Conservation (phyloP, 2,113 vertebrate species). For the Syngnathus scovelli region DNA sequence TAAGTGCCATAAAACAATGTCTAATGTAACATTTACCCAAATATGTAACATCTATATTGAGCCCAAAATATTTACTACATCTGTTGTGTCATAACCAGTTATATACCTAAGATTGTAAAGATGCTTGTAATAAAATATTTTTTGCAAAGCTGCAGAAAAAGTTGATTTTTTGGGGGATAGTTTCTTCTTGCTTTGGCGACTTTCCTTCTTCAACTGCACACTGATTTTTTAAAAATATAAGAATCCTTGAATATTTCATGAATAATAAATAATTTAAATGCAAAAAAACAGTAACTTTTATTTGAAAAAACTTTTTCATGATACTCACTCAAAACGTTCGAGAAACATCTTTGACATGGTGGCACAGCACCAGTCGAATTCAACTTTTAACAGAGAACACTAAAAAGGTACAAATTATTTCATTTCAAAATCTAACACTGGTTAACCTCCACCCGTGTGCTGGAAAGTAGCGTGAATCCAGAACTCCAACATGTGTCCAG, state of each 20-base stretch:
- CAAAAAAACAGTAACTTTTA: neutral
- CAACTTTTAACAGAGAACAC: conserved; percentile 19
- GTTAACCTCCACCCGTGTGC: conserved; percentile 6
- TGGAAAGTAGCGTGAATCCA: neutral
- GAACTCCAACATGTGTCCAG: conserved; percentile 13
- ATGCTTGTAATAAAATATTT: conserved; percentile 62
- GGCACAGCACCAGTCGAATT: conserved; percentile 1
- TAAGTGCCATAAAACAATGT: conserved; percentile 43
- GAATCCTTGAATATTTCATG: neutral
- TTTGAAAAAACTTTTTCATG: conserved; percentile 6
- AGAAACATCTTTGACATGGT: conserved; percentile 4
- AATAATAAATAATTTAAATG: neutral
- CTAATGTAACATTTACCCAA: conserved; percentile 21
- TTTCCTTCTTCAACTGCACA: neutral
- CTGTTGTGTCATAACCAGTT: conserved; percentile 47
- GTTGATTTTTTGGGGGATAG: neutral
- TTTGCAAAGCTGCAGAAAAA: conserved; percentile 23
- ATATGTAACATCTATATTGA: conserved; percentile 25
- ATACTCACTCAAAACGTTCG: conserved; percentile 16
- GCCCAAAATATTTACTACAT: conserved; percentile 34
- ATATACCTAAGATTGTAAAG: conserved; percentile 61
- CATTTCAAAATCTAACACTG: conserved; percentile 47
- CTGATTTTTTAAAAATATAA: neutral
- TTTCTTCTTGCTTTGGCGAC: neutral
- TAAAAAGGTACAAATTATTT: conserved; percentile 24